Percentiles rank a stretch among this genome's conserved stretches.
These are phyloP conservation scores for Patella pellucida DNA, from an alignment of 2,888 invertebrate genomes.

Conservation along the genomic window DNA sequence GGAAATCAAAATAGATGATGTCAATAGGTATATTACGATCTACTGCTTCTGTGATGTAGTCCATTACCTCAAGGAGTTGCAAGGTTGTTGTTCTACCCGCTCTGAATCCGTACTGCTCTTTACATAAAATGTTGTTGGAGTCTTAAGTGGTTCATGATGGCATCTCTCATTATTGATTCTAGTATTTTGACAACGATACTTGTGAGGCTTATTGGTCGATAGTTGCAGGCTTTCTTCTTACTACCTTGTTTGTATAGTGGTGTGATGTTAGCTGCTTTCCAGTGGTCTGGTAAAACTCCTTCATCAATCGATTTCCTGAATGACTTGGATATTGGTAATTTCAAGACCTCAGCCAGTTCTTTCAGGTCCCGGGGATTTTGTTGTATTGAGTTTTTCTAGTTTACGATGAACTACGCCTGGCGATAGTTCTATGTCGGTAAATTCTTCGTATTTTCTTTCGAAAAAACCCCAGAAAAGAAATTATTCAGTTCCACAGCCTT, in stretches of 20 bases:
- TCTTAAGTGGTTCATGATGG: constrained; percentile 14
- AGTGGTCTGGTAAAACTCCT: constrained; percentile 7
- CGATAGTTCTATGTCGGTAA: neutral
- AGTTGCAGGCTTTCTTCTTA: constrained; percentile 9
- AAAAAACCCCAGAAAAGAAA: constrained; percentile 17
- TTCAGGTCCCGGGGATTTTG: neutral
- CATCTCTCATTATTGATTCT: constrained; percentile 21
- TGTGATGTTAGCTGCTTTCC: constrained; percentile 13
- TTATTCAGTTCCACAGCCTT: constrained; percentile 13
- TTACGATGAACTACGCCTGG: neutral
- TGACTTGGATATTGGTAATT: neutral
- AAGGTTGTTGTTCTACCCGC: too few species aligned
- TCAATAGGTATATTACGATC: too few species aligned
- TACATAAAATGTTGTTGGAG: neutral
- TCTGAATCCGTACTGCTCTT: too few species aligned
- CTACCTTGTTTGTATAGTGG: constrained; percentile 22
- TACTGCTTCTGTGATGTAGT: too few species aligned
- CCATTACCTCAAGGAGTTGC: too few species aligned
- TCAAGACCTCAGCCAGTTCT: constrained; percentile 5
- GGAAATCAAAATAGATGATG: too few species aligned
- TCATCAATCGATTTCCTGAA: constrained; percentile 13
- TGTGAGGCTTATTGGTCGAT: constrained; percentile 23
- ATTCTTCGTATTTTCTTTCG: neutral
- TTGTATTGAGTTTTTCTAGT: neutral
- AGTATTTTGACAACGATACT: constrained; percentile 19